Evolutionary conservation across 2,888 invertebrate genomes (phyloP).

Genomic region (Laspeyria flexula): DNA sequence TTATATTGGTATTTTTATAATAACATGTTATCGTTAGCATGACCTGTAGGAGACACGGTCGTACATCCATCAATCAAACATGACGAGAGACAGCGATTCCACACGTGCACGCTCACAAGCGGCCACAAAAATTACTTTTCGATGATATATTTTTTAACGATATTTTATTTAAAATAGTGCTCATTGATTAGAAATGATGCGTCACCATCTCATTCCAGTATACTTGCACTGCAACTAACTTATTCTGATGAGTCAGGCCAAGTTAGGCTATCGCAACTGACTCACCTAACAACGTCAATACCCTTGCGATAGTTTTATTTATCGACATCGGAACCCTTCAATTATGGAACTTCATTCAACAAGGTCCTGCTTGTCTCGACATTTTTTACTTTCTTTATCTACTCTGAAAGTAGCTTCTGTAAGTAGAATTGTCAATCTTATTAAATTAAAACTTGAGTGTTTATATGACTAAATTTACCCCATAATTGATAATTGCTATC

Average conservation of each 20-base stretch:
- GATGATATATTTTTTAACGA: conserved; percentile 25
- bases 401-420: not conserved
- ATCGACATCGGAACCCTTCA: conserved; percentile 15
- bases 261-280: conserved; percentile 67
- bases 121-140: conserved; percentile 16
- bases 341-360: conserved; percentile 14
- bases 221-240: conserved; percentile 55
- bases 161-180: conserved; percentile 52
- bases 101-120: conserved; percentile 21
- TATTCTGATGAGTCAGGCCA: conserved; percentile 69
- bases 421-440: too few species aligned
- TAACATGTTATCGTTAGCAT: conserved; percentile 56
- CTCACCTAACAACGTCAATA: conserved; percentile 54
- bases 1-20: conserved; percentile 49
- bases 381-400: not conserved
- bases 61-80: conserved; percentile 64
- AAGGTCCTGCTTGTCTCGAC: not conserved
- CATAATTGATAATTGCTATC: too few species aligned
- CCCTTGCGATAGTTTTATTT: conserved; percentile 15
- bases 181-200: conserved; percentile 61
- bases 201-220: conserved; percentile 72
- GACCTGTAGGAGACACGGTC: conserved; percentile 54
- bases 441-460: too few species aligned
- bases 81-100: conserved; percentile 35
- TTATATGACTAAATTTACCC: too few species aligned